A percentile compares a stretch with the other conserved stretches of the same genome.
Evolutionary conservation across 1,140 invertebrate genomes (phyloP).

Genomic region (Steinernema feltiae): DNA sequence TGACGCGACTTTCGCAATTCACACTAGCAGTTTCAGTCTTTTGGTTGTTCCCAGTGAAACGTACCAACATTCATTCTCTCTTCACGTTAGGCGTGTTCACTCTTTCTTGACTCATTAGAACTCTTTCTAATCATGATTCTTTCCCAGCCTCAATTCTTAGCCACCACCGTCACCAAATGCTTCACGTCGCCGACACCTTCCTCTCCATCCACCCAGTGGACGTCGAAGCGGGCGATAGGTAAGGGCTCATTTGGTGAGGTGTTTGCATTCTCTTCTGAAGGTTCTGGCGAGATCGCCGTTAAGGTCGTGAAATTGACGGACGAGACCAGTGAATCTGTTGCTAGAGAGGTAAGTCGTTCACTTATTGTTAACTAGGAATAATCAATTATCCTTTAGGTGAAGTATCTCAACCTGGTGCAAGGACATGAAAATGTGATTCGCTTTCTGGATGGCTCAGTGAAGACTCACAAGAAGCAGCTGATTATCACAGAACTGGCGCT

Average conservation of each 20-base stretch:
- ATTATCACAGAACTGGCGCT: neutral
- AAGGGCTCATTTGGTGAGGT: constrained; percentile 5
- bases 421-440: too few relatives aligned
- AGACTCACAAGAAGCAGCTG: neutral
- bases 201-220: neutral
- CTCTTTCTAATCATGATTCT: neutral
- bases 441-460: too few relatives aligned
- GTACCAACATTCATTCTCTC: neutral
- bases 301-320: constrained; percentile 3
- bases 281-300: neutral
- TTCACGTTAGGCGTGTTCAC: too few relatives aligned
- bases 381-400: too few relatives aligned
- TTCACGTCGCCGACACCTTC: neutral
- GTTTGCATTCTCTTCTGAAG: neutral
- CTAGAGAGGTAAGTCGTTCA: constrained; percentile 1
- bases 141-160: neutral
- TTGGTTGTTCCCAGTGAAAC: neutral
- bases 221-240: constrained; percentile 3
- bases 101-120: neutral
- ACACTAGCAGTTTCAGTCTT: too few relatives aligned
- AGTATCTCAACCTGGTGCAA: too few relatives aligned
- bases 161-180: neutral
- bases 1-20: too few relatives aligned
- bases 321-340: neutral
- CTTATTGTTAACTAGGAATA: too few relatives aligned